Evolutionary conservation across 2,113 vertebrate species (phyloP).

Genomic region (Equus przewalskii): DNA sequence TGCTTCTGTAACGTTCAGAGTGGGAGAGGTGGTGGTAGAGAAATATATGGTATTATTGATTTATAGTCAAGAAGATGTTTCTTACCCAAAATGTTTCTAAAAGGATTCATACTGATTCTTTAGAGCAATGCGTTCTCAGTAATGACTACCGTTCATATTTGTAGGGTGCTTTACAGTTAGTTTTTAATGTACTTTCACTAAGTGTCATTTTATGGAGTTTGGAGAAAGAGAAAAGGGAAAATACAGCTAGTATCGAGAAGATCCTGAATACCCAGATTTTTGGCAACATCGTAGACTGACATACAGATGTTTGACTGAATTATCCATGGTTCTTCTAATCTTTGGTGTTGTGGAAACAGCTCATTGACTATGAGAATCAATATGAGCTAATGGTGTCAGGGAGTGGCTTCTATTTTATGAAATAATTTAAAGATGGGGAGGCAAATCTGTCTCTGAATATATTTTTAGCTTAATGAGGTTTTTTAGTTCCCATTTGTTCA

Average conservation of each 20-base stretch:
- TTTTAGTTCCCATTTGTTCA: not conserved
- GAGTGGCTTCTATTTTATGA: not conserved
- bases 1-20: constrained; percentile 21
- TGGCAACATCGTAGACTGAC: not conserved
- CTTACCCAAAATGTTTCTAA: constrained; percentile 36
- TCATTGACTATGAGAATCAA: not conserved
- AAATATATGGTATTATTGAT: not conserved
- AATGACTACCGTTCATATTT: not conserved
- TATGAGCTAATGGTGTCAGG: not conserved
- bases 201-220: constrained; percentile 46
- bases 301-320: not conserved
- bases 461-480: constrained; percentile 4
- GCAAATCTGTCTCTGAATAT: not conserved
- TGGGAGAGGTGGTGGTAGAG: not conserved
- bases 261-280: constrained; percentile 11
- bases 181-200: constrained; percentile 53
- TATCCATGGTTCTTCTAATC: not conserved
- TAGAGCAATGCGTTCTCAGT: constrained; percentile 25
- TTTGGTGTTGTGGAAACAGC: not conserved
- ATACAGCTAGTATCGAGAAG: not conserved
- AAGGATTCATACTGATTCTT: constrained; percentile 49
- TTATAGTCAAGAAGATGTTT: constrained; percentile 38
- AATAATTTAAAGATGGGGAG: not conserved
- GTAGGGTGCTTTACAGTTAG: constrained; percentile 44
- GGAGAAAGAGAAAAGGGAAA: not conserved